Conservation (phyloP, 2,797 vertebrate genomes). For the Hippoglossus hippoglossus region DNA sequence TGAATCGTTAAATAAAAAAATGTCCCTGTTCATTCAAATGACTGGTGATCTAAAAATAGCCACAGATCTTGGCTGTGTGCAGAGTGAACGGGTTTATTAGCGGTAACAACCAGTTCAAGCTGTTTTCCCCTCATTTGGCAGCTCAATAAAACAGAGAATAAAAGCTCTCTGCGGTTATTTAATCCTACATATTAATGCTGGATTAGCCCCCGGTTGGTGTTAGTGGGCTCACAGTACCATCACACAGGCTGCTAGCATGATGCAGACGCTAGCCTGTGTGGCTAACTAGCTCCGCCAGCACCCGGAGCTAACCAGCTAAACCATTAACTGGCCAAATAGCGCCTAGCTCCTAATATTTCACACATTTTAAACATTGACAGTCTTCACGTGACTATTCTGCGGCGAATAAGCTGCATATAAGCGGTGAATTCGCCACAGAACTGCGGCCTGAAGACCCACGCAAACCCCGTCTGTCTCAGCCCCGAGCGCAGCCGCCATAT, state of each 20-base stretch:
- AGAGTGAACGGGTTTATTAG: background rate
- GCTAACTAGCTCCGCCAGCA: slow-evolving; percentile 1
- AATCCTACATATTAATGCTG: fast-evolving
- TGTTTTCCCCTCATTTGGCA: background rate
- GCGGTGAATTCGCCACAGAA: slow-evolving; percentile 51
- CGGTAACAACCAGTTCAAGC: background rate
- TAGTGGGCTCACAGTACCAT: too few species aligned
- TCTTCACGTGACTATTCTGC: fast-evolving
- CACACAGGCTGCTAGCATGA: background rate
- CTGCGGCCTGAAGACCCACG: slow-evolving; percentile 81
- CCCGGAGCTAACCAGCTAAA: slow-evolving; percentile 52
- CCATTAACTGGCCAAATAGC: background rate
- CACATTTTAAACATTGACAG: background rate
- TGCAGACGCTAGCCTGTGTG: slow-evolving; percentile 7
- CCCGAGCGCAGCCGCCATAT: slow-evolving; percentile 86
- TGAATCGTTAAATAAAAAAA: background rate
- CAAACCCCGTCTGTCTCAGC: slow-evolving; percentile 65
- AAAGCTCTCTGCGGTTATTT: fast-evolving
- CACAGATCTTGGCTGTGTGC: background rate
- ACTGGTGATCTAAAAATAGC: slow-evolving; percentile 46
- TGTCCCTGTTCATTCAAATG: background rate
- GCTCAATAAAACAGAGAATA: background rate
- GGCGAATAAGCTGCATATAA: fast-evolving
- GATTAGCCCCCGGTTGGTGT: background rate
- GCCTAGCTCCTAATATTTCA: background rate